These are phyloP conservation scores for Phyllostomus discolor DNA, from an alignment of 2,113 vertebrate genomes.

Conservation along the genomic window DNA sequence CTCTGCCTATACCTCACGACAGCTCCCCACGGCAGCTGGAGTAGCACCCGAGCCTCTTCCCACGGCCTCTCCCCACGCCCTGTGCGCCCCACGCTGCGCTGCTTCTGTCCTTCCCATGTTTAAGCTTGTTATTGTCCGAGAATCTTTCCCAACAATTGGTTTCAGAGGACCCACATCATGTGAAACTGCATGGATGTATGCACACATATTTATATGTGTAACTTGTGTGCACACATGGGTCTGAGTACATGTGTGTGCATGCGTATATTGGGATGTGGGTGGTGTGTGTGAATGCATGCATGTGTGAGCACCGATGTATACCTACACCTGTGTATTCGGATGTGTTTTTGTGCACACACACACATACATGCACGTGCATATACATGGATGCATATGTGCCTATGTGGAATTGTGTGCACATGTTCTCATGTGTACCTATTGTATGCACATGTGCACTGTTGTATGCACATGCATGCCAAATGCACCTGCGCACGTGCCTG, in stretches of 20 bases:
- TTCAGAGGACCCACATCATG: not conserved
- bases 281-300: rapidly evolving
- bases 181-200: not conserved
- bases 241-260: too few relatives aligned
- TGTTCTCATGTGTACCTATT: too few relatives aligned
- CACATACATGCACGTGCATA: too few relatives aligned
- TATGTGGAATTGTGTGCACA: too few relatives aligned
- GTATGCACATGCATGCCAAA: too few relatives aligned
- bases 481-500: too few relatives aligned
- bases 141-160: not conserved
- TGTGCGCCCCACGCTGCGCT: rapidly evolving
- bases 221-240: too few relatives aligned
- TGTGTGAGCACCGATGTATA: not conserved
- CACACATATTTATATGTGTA: too few relatives aligned
- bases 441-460: too few relatives aligned
- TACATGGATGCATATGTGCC: too few relatives aligned
- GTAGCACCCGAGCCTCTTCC: not conserved
- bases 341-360: not conserved
- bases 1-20: not conserved
- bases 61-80: not conserved
- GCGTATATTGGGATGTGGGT: not conserved
- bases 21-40: not conserved
- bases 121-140: not conserved
- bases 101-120: not conserved
- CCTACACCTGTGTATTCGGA: not conserved